Evolutionary conservation across 2,797 vertebrate species (phyloP).

Genomic region (Sternotherus odoratus): DNA sequence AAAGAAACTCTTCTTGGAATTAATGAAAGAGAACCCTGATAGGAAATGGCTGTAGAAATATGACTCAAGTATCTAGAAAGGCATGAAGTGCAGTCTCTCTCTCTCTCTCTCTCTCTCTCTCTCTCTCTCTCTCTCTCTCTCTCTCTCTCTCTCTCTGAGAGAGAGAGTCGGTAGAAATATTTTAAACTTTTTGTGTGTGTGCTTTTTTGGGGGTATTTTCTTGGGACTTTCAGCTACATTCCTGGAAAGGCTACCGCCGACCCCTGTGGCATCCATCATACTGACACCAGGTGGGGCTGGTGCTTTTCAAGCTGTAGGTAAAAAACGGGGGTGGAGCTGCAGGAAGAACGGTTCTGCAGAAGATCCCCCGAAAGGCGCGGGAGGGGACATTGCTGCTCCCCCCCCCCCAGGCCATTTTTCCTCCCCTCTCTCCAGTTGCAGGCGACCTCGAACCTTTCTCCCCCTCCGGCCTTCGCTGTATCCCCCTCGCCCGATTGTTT

Average conservation of each 20-base stretch:
- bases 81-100: not conserved
- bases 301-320: conserved; percentile 8
- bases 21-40: not conserved
- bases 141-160: not conserved
- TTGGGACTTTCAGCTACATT: conserved; percentile 37
- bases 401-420: no score
- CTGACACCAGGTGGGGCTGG: conserved; percentile 53
- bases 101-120: not conserved
- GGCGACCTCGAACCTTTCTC: not conserved
- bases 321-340: not conserved
- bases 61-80: not conserved
- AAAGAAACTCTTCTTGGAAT: not conserved
- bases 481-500: not conserved
- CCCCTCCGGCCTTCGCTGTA: not conserved
- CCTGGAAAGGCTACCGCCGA: conserved; percentile 29
- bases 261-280: conserved; percentile 10
- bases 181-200: not conserved
- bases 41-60: not conserved
- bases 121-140: not conserved
- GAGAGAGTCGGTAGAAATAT: no score
- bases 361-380: no score
- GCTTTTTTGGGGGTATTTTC: not conserved
- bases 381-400: no score
- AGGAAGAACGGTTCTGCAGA: not conserved
- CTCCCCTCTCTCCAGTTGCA: not conserved